A percentile compares a stretch with the other conserved stretches of the same genome.
Conservation (phyloP, 1,140 invertebrate species). For the Lutraria rhynchaena region DNA sequence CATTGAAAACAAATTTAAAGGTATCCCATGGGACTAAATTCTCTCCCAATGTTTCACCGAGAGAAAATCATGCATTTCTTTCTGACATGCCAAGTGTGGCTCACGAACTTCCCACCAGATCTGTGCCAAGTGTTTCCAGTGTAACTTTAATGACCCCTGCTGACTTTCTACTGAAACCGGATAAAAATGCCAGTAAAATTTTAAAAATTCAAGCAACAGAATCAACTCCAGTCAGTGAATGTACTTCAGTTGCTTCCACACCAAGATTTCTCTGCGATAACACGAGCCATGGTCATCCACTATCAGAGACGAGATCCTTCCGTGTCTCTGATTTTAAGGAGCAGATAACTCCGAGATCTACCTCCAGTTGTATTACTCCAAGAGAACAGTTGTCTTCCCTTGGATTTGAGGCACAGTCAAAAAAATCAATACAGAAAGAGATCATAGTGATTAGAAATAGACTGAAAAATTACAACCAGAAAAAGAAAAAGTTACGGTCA, state of each 20-base stretch:
- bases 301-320: slow-evolving; percentile 44
- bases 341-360: slow-evolving; percentile 51
- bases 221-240: slow-evolving; percentile 30
- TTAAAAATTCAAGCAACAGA: not conserved
- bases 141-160: slow-evolving; percentile 40
- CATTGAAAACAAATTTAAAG: not conserved
- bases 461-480: slow-evolving; percentile 59
- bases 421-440: slow-evolving; percentile 59
- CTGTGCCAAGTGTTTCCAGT: not conserved
- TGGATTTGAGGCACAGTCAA: slow-evolving; percentile 32
- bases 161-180: slow-evolving; percentile 33
- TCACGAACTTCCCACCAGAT: not conserved
- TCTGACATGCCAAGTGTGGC: too few relatives aligned
- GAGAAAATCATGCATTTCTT: too few relatives aligned
- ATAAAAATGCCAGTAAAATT: not conserved
- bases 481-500: slow-evolving; percentile 70
- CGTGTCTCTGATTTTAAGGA: slow-evolving; percentile 41
- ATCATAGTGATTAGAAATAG: slow-evolving; percentile 62
- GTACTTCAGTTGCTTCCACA: slow-evolving; percentile 30
- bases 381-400: slow-evolving; percentile 35
- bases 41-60: too few relatives aligned
- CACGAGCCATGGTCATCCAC: slow-evolving; percentile 29
- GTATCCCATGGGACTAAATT: too few relatives aligned
- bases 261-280: slow-evolving; percentile 48
- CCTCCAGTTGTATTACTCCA: slow-evolving; percentile 41